Conservation (phyloP, 2,888 invertebrate genomes). For the Portevinia maculata region DNA sequence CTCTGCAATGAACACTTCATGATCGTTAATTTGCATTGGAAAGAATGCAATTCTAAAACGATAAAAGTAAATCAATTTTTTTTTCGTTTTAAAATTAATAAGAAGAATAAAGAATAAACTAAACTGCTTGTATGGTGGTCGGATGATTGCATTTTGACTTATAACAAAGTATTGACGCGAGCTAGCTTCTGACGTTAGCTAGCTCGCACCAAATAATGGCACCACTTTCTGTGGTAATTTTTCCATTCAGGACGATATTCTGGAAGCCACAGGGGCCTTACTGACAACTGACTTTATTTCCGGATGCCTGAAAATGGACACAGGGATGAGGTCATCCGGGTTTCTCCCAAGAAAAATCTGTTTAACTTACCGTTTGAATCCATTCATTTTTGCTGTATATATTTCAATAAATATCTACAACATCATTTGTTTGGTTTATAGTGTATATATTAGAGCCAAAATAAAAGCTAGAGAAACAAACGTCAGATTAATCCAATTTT, state of each 20-base stretch:
- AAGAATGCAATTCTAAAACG: conserved; percentile 95
- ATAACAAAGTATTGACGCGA: conserved; percentile 98
- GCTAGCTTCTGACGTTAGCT: conserved; percentile 97
- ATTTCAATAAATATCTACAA: too few relatives aligned
- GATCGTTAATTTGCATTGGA: conserved; percentile 98
- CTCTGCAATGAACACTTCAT: conserved; percentile 98
- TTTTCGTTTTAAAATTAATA: background rate
- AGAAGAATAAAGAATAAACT: conserved; percentile 92
- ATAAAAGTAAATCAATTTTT: too few relatives aligned
- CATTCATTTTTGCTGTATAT: conserved; percentile 97
- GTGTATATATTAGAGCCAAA: too few relatives aligned
- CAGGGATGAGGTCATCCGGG: conserved; percentile 49
- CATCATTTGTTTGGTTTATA: too few relatives aligned
- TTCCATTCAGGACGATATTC: conserved; percentile 98
- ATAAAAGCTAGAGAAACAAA: too few relatives aligned
- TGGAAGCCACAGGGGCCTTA: conserved; percentile 99
- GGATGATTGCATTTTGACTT: conserved; percentile 95
- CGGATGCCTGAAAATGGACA: conserved; percentile 90
- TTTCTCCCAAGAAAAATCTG: background rate
- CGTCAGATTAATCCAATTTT: too few relatives aligned
- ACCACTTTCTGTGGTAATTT: conserved; percentile 98
- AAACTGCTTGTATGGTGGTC: conserved; percentile 99
- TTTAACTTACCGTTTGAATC: conserved; percentile 92
- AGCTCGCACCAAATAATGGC: conserved; percentile 98
- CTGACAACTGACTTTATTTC: conserved; percentile 98